Base-by-base conservation (phyloP, 1,140 invertebrate genomes). In the Achatina immaculata region DNA sequence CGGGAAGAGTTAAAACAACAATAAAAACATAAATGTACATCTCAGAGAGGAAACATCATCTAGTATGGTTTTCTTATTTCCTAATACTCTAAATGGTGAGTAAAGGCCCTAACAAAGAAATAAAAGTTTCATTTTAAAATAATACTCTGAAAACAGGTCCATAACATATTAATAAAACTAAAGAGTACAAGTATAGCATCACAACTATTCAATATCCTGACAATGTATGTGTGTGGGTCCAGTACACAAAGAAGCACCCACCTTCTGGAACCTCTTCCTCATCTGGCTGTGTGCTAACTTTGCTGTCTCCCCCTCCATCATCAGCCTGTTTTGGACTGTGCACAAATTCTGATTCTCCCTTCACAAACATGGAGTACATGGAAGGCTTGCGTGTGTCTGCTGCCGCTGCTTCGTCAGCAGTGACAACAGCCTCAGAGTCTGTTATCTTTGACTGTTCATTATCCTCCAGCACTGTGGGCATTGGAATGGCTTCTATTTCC, bases 281-380 rank as follows among this genome's bases (percentile, higher is more conserved):
- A 51, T 74, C 42, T 16, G 79, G n/a, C 38, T 79, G 81, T 43
- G 75, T 51, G n/a, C 24, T 62, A 0, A 6, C 51, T 68, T 43
- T 31, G 16, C 31, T 65, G 24, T 71, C 69, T 0, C 83, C 73
- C 16, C 81, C 81, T 40, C 76, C 80, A n/a, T 82, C 76, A 21
- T 28, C 21, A 14, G 0, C 62, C 24, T 43, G 36, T 16, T 34
- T 9, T 16, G 76, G 76, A 24, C 65, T 80, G 48, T 83, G 71
- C 9, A 83, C 85, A 82, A 86, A 88, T 68, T 88, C 88, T 16
- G 84, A 80, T n/a, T 81, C 87, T 48, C 88, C 87, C 55, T 89
- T 87, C 16, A 89, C 88, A 85, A 89, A 89, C 88, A 89, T 89
- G 34, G 84, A 88, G 62, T 85, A 85, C n/a, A 55, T 82, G 85